phyloP scores from a whole-genome alignment of 2,888 invertebrate species.

The Thymelicus sylvestris region DNA sequence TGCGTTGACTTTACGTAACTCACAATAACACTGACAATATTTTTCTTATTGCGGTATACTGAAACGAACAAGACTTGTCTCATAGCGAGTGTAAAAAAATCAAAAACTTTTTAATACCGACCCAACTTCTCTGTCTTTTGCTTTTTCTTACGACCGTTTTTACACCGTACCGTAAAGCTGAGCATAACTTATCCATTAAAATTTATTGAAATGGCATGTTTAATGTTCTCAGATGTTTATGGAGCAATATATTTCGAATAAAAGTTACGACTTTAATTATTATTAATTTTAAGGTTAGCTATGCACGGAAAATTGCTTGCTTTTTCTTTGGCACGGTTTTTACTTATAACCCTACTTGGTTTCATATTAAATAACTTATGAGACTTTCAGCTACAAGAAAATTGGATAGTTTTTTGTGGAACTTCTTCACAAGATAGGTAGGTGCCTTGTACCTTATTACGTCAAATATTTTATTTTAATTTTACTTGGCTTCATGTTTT shows the following conservation, averaged over 20 bases:
- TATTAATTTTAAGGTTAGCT: not conserved
- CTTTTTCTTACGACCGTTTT: conserved; percentile 43
- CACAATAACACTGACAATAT: not conserved
- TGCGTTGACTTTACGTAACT: not conserved
- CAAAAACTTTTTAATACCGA: conserved; percentile 51
- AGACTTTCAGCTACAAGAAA: too few species aligned
- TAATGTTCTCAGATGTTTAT: conserved; percentile 10
- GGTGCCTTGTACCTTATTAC: too few species aligned
- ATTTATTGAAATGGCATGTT: conserved; percentile 26
- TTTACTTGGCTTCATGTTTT: too few species aligned
- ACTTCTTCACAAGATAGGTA: too few species aligned
- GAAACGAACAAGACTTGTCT: conserved; percentile 14
- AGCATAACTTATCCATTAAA: conserved; percentile 26
- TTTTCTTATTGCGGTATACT: conserved; percentile 2
- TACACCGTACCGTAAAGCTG: conserved; percentile 43
- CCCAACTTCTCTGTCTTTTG: conserved; percentile 47
- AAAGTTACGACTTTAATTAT: conserved; percentile 1
- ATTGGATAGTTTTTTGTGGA: too few species aligned
- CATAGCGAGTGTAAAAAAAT: conserved; percentile 47
- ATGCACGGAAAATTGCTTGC: not conserved
- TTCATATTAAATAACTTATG: too few species aligned
- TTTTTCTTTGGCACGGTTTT: too few species aligned
- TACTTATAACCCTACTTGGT: too few species aligned
- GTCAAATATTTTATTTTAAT: too few species aligned
- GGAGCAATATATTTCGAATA: conserved; percentile 8